Evolutionary conservation across 2,888 invertebrate species (phyloP).

Genomic region (Ceratothoa steindachneri): DNA sequence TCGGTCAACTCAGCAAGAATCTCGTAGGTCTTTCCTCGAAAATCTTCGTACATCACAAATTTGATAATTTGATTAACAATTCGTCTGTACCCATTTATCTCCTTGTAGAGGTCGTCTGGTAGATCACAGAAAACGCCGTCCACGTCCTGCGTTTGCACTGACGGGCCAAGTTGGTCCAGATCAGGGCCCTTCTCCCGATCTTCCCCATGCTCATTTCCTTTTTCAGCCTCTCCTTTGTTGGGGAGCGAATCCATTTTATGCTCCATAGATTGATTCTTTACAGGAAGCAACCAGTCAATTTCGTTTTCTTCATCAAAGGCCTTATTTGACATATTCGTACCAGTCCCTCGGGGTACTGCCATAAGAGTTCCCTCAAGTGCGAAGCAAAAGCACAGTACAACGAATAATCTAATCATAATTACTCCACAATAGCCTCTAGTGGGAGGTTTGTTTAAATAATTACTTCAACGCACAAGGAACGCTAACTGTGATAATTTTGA

Average conservation of each 20-base stretch:
- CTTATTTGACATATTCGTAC: neutral
- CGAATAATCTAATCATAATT: neutral
- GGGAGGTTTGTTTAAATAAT: too few species aligned
- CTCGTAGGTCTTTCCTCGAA: constrained; percentile 30
- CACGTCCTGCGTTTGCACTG: neutral
- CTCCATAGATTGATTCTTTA: neutral
- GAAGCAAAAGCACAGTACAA: neutral
- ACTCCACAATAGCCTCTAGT: too few species aligned
- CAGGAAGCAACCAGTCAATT: too few species aligned
- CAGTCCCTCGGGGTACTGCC: neutral
- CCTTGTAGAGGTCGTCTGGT: constrained; percentile 14
- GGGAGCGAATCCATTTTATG: neutral
- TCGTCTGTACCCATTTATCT: constrained; percentile 30
- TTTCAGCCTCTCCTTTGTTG: neutral
- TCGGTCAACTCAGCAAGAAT: constrained; percentile 59
- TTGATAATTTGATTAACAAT: constrained; percentile 36
- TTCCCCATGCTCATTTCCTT: neutral
- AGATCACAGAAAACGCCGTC: neutral
- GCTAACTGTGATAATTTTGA: too few species aligned
- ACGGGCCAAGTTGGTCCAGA: too few species aligned
- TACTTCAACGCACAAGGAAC: too few species aligned
- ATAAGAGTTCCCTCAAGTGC: neutral
- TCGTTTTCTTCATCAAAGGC: neutral
- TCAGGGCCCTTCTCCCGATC: neutral
- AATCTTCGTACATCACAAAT: constrained; percentile 28